Base-by-base conservation (phyloP, 2,797 vertebrate species). In the Bryconaethiops microstoma region DNA sequence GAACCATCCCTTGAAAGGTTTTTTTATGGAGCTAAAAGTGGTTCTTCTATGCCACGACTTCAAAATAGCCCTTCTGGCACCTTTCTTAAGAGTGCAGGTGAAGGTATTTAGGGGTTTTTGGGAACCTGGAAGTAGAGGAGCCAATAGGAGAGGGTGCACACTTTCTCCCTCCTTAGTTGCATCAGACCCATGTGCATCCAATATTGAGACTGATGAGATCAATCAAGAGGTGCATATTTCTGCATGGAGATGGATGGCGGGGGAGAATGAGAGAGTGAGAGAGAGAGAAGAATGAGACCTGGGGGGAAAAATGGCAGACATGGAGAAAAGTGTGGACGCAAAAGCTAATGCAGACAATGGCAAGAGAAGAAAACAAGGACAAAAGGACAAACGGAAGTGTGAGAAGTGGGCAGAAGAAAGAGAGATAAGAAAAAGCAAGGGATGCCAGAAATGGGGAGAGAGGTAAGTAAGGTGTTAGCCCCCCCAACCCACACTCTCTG, bases 151-250 rank as follows among this genome's bases (percentile, higher is more conserved):
- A 95, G 94, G 96, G 95, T 96, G 96, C 97, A 95, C 96, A 96
- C 96, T 95, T 95, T 94, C 95, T 95, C 96, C 95, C 96, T 96
- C 95, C 96, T 95, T 94, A 94, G 94, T 96, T 95, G 94, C 97
- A 97, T 95, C 98, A 97, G 97, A 96, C 97, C 96, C 96, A 97
- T 97, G 96, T 98, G 96, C 96, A 97, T 98, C 96, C 96, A 96
- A 95, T 97, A 99, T 99, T 99, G 97, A 99, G 98, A 99, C 97
- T 99, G 97, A 99, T 99, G 97, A 98, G 97, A 95, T 97, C 97
- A 99, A 98, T 99, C 98, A 98, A 96, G 95, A 96, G 96, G 96
- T 96, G 96, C 97, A 97, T 97, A 98, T 97, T 97, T 98, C 95
- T 97, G 95, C 93, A 93, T 94, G 95, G 95, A 98, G 98, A 99